Base-by-base conservation (phyloP, 2,113 vertebrate species). In the Ancistrus triradiatus region DNA sequence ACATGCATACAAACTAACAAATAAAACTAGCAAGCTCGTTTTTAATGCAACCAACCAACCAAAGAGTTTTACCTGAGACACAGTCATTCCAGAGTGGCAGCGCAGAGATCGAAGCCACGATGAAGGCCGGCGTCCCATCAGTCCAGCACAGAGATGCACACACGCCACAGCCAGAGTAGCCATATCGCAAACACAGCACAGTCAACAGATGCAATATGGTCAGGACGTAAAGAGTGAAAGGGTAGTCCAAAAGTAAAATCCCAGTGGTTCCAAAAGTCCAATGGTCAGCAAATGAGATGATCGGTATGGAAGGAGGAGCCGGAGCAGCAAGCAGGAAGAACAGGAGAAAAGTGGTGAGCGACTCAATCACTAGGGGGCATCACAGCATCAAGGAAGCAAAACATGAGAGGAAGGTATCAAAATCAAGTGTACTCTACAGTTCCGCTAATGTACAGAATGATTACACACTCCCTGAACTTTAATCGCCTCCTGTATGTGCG, bases 331-430 rank as follows among this genome's bases (percentile, higher is more conserved):
- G 82, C 82, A 83, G 85, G 85, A 80, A 88, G 85, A 88, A 90
- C 84, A 88, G 88, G 89, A 89, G 84, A 90, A 90, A 88, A 89
- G 83, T 86, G 77, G 82, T 89, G 81, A 90, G 85, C 85, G 82
- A 89, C 83, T 83, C 80, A 88, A 84, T 70, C 85, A 83, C 87
- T 88, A 78, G 78, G 78, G 77, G 48, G 70, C 77, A 83, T 77
- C 82, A 86, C 74, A 83, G 85, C 81, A 74, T 77, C 77, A 79
- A 85, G 80, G 82, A 83, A 70, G 72, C 58, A 89, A 79, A 87
- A 88, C 83, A 89, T 61, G 84, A 87, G 62, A 88, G 77, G 81
- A 46, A 84, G 35, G 66, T 31, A 81, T 87, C 82, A 87, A 80
- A 73, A 80, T 69, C 47, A 43, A 49, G 63, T 55, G 11, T 52